phyloP scores from a whole-genome alignment of 2,113 vertebrate genomes.

The Lucifuga dentata region DNA sequence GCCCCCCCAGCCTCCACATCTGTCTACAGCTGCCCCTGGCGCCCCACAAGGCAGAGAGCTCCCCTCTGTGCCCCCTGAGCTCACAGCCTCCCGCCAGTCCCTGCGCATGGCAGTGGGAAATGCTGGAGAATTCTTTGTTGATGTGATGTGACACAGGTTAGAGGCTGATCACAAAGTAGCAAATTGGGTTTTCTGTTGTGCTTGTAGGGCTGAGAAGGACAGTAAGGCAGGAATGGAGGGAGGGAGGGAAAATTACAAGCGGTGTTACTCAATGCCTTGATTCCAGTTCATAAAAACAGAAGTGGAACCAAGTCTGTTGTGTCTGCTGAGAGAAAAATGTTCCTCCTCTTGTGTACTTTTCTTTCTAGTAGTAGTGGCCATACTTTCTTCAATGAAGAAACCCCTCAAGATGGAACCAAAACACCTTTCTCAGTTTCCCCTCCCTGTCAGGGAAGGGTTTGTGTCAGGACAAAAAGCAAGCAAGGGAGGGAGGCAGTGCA shows the following conservation, averaged over 20 bases:
- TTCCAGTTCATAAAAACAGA: constrained; percentile 43
- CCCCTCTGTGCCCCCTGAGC: constrained; percentile 92
- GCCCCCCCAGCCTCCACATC: constrained; percentile 88
- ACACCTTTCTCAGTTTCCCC: constrained; percentile 65
- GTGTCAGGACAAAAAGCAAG: constrained; percentile 46
- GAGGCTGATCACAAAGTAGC: constrained; percentile 41
- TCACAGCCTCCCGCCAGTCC: constrained; percentile 97
- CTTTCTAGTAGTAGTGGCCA: constrained; percentile 62
- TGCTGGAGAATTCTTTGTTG: constrained; percentile 98
- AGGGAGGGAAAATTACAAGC: constrained; percentile 39
- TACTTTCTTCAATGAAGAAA: constrained; percentile 86
- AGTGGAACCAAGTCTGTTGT: constrained; percentile 50
- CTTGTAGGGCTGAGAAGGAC: constrained; percentile 30
- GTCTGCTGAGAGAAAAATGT: constrained; percentile 50
- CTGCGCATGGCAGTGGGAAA: constrained; percentile 98
- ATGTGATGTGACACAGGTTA: constrained; percentile 92
- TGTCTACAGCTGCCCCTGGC: constrained; percentile 84
- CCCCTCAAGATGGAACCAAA: constrained; percentile 73
- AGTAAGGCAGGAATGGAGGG: constrained; percentile 6
- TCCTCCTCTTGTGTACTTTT: constrained; percentile 62
- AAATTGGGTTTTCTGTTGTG: constrained; percentile 38
- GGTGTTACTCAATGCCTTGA: constrained; percentile 32
- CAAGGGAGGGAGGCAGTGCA: constrained; percentile 45
- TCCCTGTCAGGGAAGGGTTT: constrained; percentile 60
- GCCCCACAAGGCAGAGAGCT: constrained; percentile 92